Evolutionary conservation across 2,888 invertebrate species (phyloP).

Genomic region (Epinotia nisella): DNA sequence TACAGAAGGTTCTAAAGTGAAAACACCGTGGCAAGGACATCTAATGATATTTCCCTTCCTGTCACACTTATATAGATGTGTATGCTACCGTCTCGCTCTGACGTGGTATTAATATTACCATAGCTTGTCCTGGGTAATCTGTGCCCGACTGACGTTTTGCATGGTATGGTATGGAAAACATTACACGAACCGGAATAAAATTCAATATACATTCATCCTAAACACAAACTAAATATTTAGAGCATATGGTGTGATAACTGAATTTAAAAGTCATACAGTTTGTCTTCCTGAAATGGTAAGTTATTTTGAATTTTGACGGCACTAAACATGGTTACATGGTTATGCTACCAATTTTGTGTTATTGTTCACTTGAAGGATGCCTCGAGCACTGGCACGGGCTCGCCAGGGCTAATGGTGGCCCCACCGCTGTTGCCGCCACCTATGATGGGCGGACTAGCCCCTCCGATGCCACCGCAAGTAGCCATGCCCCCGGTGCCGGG

Average conservation of each 20-base stretch:
- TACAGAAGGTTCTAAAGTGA: no score
- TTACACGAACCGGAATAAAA: background rate
- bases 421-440: constrained; percentile 71
- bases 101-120: no score
- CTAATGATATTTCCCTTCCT: no score
- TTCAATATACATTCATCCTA: background rate
- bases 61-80: no score
- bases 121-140: no score
- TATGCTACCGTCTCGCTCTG: no score
- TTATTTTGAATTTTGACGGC: background rate
- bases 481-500: constrained; percentile 82
- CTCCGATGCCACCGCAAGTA: constrained; percentile 80
- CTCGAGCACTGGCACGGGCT: constrained; percentile 70
- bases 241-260: constrained; percentile 11
- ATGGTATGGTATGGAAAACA: background rate
- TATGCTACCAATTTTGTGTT: constrained; percentile 6
- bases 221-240: background rate
- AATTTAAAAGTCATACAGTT: background rate
- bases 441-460: constrained; percentile 77
- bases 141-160: background rate
- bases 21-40: no score
- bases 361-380: constrained; percentile 63
- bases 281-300: constrained; percentile 29
- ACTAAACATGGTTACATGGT: background rate
- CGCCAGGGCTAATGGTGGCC: constrained; percentile 69